phyloP scores from a whole-genome alignment of 2,888 invertebrate genomes.

The Hemaris fuciformis region DNA sequence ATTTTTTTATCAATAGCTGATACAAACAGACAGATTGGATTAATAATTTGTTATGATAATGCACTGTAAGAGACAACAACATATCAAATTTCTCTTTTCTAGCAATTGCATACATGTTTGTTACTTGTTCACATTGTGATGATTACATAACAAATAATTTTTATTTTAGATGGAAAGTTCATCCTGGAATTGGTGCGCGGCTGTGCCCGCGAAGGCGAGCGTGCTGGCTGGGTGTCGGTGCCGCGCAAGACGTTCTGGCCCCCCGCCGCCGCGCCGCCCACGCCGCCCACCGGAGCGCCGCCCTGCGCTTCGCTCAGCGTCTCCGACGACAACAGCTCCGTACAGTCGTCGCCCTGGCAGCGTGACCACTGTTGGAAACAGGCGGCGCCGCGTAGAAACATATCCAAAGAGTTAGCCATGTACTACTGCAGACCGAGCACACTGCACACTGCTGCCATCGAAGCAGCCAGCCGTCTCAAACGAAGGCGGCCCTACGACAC shows the following conservation, averaged over 20 bases:
- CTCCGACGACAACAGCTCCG: slow-evolving; percentile 94
- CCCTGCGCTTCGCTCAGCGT: slow-evolving; percentile 92
- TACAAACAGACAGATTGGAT: neutral
- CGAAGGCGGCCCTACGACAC: slow-evolving; percentile 85
- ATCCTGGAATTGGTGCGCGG: slow-evolving; percentile 89
- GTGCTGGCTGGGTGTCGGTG: slow-evolving; percentile 93
- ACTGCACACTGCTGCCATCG: slow-evolving; percentile 66
- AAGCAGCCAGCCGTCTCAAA: slow-evolving; percentile 75
- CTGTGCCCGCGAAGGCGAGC: slow-evolving; percentile 84
- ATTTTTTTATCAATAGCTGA: neutral
- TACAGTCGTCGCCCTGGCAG: slow-evolving; percentile 95
- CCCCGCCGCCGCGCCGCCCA: slow-evolving; percentile 85
- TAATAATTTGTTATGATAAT: neutral
- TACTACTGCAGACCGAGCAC: slow-evolving; percentile 84
- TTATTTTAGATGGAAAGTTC: slow-evolving; percentile 90
- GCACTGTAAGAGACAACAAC: neutral
- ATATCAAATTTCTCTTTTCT: neutral
- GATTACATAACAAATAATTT: neutral
- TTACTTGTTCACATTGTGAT: neutral
- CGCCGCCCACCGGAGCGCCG: slow-evolving; percentile 71
- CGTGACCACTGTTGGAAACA: slow-evolving; percentile 95
- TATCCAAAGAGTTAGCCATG: slow-evolving; percentile 88
- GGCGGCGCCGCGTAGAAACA: slow-evolving; percentile 86
- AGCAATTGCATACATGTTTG: neutral
- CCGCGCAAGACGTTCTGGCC: slow-evolving; percentile 94